phyloP scores from a whole-genome alignment of 2,888 invertebrate species.

The Melanchra persicariae region DNA sequence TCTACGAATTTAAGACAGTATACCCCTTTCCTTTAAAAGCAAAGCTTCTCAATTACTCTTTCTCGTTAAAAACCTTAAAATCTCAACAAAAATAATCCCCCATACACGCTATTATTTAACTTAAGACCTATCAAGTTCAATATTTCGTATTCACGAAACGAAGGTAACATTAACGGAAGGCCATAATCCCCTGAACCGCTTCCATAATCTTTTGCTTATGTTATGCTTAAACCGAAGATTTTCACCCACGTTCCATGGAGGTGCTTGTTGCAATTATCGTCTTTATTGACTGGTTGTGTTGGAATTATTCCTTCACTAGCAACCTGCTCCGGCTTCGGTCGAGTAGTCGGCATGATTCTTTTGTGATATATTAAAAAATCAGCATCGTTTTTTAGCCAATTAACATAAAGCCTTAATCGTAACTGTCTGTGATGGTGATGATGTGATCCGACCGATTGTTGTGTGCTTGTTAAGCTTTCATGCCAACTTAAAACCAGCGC shows the following conservation, averaged over 20 bases:
- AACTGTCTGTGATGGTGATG: too few relatives aligned
- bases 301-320: background rate
- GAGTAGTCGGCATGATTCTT: too few relatives aligned
- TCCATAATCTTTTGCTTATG: conserved; percentile 59
- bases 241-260: conserved; percentile 6
- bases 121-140: conserved; percentile 31
- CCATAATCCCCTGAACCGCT: conserved; percentile 59
- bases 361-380: too few relatives aligned
- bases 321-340: too few relatives aligned
- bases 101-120: conserved; percentile 24
- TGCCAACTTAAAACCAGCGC: too few relatives aligned
- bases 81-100: background rate
- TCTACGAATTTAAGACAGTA: background rate
- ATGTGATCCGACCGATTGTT: too few relatives aligned
- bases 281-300: conserved; percentile 1
- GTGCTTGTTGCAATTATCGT: conserved; percentile 24
- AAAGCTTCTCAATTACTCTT: background rate
- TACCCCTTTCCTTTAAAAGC: background rate
- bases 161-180: conserved; percentile 40
- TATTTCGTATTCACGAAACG: conserved; percentile 54
- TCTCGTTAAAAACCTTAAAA: background rate
- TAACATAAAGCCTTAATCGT: too few relatives aligned
- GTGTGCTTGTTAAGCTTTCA: too few relatives aligned
- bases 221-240: conserved; percentile 43
- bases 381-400: too few relatives aligned